These are phyloP conservation scores for Apostichopus japonicus DNA, from an alignment of 35 echinoderm and acorn worm genomes.

Conservation along the genomic window DNA sequence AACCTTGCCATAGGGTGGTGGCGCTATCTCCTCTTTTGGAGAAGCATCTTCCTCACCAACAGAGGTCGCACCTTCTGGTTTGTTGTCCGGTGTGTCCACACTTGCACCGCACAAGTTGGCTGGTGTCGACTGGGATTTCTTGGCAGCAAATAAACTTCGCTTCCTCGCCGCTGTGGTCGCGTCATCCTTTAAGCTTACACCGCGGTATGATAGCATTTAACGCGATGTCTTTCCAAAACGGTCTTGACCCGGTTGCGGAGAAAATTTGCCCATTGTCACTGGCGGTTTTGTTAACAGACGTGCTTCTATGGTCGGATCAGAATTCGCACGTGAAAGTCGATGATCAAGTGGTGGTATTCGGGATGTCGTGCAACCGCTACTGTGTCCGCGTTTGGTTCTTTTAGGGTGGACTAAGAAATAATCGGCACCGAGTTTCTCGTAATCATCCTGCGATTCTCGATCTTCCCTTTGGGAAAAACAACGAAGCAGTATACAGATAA, in stretches of 20 bases:
- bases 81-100: not conserved
- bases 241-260: slow-evolving; percentile 16
- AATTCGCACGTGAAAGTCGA: not conserved
- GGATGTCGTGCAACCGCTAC: not conserved
- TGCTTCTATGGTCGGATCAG: not conserved
- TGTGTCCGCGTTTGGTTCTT: not conserved
- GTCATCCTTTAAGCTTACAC: slow-evolving; percentile 32
- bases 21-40: not conserved
- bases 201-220: not conserved
- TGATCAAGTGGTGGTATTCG: not conserved
- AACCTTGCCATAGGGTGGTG: slow-evolving; percentile 58
- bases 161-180: slow-evolving; percentile 10
- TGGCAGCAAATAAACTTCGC: slow-evolving; percentile 3
- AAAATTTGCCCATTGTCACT: not conserved
- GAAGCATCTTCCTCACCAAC: not conserved
- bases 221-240: not conserved
- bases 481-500: not conserved
- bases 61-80: not conserved
- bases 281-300: slow-evolving; percentile 9
- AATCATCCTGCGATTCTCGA: not conserved
- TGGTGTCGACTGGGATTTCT: slow-evolving; percentile 55
- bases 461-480: not conserved
- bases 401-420: slow-evolving; percentile 12
- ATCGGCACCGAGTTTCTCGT: slow-evolving; percentile 42
- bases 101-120: slow-evolving; percentile 35